Conservation (phyloP, 2,113 vertebrate genomes). For the Antigone vipio region DNA sequence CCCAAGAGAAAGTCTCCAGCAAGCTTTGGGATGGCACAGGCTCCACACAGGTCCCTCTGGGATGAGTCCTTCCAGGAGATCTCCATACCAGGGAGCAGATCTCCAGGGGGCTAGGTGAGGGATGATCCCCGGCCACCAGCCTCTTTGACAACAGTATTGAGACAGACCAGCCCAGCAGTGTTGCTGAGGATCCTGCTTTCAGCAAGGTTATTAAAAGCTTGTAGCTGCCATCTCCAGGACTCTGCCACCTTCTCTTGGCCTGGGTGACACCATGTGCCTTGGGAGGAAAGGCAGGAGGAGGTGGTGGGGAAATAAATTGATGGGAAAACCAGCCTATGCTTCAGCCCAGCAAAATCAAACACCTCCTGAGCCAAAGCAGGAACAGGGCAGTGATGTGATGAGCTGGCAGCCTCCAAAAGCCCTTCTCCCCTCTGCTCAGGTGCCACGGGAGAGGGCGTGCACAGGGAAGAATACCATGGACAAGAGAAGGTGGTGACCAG, state of each 20-base stretch:
- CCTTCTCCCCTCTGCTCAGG: neutral
- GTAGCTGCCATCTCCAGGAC: neutral
- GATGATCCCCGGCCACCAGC: neutral
- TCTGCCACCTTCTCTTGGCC: neutral
- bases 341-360: neutral
- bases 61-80: neutral
- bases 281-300: neutral
- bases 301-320: neutral
- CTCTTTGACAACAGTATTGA: neutral
- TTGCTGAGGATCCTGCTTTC: neutral
- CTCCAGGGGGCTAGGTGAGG: neutral
- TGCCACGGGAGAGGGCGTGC: neutral
- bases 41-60: neutral
- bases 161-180: fast-evolving
- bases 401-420: neutral
- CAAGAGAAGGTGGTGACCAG: neutral
- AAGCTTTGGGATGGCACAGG: fast-evolving
- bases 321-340: neutral
- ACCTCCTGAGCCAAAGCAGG: neutral
- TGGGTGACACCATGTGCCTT: neutral
- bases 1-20: neutral
- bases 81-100: neutral
- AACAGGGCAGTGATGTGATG: neutral
- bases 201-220: neutral
- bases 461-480: neutral